These are phyloP conservation scores for Micropoecilia bifurca DNA, from an alignment of 2,797 vertebrate species.

Conservation along the genomic window DNA sequence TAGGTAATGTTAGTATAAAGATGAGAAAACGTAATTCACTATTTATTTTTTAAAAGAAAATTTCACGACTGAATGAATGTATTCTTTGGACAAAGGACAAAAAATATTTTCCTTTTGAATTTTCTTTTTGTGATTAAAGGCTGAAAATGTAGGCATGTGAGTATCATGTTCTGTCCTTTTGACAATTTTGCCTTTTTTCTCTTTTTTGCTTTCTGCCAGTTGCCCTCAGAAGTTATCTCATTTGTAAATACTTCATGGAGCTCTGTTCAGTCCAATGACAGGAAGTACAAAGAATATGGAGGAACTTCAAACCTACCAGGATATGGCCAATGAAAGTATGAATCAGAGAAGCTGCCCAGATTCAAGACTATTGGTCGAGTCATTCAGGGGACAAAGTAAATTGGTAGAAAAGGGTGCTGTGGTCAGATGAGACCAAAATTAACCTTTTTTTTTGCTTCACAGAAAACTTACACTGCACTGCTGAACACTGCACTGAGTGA, in stretches of 20 bases:
- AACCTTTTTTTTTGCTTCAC: not conserved
- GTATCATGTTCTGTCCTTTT: no score
- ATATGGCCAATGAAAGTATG: not conserved
- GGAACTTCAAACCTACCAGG: not conserved
- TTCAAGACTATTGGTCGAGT: not conserved
- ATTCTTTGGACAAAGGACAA: not conserved
- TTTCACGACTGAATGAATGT: not conserved
- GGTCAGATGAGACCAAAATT: not conserved
- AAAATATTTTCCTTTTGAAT: not conserved
- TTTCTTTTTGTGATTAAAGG: no score
- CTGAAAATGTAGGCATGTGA: no score
- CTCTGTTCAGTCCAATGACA: not conserved
- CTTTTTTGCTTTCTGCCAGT: not conserved
- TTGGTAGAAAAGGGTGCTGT: not conserved
- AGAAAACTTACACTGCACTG: not conserved
- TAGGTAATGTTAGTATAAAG: not conserved
- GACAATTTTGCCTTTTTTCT: no score
- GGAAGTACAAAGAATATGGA: not conserved
- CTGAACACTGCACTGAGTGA: not conserved
- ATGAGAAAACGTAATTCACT: not conserved
- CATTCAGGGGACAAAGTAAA: not conserved
- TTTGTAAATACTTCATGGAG: not conserved
- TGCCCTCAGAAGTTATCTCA: not conserved
- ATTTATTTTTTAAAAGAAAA: not conserved
- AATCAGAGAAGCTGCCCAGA: not conserved